These are phyloP conservation scores for Bubalus kerabau DNA, from an alignment of 2,113 vertebrate species.

Conservation along the genomic window DNA sequence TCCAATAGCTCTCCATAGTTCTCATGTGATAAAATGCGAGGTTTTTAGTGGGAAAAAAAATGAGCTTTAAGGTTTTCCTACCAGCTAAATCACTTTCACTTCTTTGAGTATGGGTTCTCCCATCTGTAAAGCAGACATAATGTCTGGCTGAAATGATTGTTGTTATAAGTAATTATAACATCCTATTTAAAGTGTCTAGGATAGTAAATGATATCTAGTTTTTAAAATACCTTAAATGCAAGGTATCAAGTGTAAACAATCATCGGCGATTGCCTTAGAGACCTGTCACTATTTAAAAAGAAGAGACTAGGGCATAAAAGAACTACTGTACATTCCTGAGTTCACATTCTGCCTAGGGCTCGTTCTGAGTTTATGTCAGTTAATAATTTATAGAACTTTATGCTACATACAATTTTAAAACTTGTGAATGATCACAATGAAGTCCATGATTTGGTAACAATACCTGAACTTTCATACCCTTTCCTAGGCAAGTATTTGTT, in stretches of 20 bases:
- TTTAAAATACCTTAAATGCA: neutral
- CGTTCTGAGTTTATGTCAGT: slow-evolving; percentile 28
- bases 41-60: neutral
- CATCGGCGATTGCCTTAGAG: neutral
- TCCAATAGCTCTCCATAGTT: neutral
- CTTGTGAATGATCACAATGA: neutral
- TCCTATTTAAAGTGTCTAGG: neutral
- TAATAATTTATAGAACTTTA: slow-evolving; percentile 49
- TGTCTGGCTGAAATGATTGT: neutral
- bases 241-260: neutral
- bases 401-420: slow-evolving; percentile 24
- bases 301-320: neutral
- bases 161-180: neutral
- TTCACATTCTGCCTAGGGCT: slow-evolving; percentile 42
- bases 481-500: neutral
- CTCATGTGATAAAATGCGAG: neutral
- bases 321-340: neutral
- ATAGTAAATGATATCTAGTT: neutral
- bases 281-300: slow-evolving; percentile 2
- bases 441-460: neutral
- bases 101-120: neutral
- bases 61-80: neutral
- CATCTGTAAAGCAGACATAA: neutral
- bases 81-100: neutral
- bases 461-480: neutral